These are phyloP conservation scores for Sebastes nivosus DNA, from an alignment of 2,797 vertebrate genomes.

Conservation along the genomic window DNA sequence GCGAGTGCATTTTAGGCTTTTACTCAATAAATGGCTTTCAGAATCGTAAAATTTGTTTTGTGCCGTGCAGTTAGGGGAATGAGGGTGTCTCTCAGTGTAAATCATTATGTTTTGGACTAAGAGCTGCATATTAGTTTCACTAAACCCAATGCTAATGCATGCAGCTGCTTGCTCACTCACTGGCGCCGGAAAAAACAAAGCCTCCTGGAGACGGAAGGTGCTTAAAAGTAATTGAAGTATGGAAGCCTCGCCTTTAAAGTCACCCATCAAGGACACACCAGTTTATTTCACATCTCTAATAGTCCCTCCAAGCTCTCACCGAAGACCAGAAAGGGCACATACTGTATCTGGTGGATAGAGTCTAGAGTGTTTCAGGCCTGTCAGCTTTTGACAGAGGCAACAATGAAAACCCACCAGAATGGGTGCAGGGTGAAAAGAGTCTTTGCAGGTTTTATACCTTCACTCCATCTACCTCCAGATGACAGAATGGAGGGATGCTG, in stretches of 20 bases:
- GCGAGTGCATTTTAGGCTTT: constrained; percentile 53
- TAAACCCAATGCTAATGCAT: constrained; percentile 21
- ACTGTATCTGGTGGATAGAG: constrained; percentile 53
- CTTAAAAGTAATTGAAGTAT: constrained; percentile 41
- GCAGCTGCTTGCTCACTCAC: not conserved
- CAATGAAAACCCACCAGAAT: constrained; percentile 69
- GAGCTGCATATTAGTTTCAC: constrained; percentile 42
- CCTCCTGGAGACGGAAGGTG: constrained; percentile 5
- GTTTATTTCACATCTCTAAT: constrained; percentile 70
- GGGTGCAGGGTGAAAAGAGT: constrained; percentile 70
- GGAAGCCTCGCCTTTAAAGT: constrained; percentile 35
- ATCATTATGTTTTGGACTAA: constrained; percentile 49
- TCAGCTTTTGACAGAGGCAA: constrained; percentile 72
- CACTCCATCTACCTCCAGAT: constrained; percentile 54
- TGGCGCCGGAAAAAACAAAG: constrained; percentile 3
- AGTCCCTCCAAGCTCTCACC: constrained; percentile 58
- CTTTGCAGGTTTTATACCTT: constrained; percentile 62
- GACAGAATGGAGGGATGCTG: constrained; percentile 38
- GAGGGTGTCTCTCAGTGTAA: constrained; percentile 26
- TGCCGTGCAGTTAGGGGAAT: constrained; percentile 25
- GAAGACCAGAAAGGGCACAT: constrained; percentile 62
- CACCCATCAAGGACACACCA: constrained; percentile 57
- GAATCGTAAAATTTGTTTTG: constrained; percentile 39
- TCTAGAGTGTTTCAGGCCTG: constrained; percentile 70
- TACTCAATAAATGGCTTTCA: constrained; percentile 62